These are phyloP conservation scores for Monochamus alternatus DNA, from an alignment of 2,888 invertebrate genomes.

Conservation along the genomic window DNA sequence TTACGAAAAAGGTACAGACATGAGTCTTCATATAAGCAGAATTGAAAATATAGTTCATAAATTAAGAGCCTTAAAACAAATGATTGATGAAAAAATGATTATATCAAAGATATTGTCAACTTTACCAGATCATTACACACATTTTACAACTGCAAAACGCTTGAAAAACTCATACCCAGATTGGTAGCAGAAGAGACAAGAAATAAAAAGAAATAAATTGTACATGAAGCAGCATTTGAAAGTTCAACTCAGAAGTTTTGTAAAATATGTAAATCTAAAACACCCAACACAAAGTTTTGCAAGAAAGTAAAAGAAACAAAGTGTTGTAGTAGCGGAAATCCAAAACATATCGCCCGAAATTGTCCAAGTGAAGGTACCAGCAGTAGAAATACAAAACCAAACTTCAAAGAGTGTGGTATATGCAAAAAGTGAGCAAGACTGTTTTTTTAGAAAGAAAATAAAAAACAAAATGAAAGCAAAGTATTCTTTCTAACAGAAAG, in stretches of 20 bases:
- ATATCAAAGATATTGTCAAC: slow-evolving; percentile 18
- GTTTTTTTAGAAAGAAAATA: neutral
- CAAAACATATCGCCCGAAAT: slow-evolving; percentile 27
- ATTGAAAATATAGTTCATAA: slow-evolving; percentile 14
- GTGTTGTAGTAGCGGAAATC: slow-evolving; percentile 32
- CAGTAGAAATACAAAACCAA: slow-evolving; percentile 28
- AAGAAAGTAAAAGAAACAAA: slow-evolving; percentile 28
- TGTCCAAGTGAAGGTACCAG: slow-evolving; percentile 18
- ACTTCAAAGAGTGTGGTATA: slow-evolving; percentile 45
- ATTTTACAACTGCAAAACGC: slow-evolving; percentile 3
- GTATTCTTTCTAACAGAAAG: neutral
- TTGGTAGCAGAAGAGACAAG: neutral
- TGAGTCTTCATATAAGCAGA: slow-evolving; percentile 22
- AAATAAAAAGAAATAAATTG: neutral
- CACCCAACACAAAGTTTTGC: slow-evolving; percentile 25
- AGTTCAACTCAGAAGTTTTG: neutral
- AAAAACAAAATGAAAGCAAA: slow-evolving; percentile 37
- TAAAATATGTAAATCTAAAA: slow-evolving; percentile 26
- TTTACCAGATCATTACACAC: neutral
- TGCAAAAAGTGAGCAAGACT: too few relatives aligned
- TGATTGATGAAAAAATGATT: slow-evolving; percentile 10
- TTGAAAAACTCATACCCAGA: neutral
- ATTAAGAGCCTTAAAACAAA: slow-evolving; percentile 3
- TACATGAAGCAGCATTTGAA: neutral
- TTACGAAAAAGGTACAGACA: slow-evolving; percentile 17